These are phyloP conservation scores for Euura lappo DNA, from an alignment of 1,140 invertebrate genomes.

Conservation along the genomic window DNA sequence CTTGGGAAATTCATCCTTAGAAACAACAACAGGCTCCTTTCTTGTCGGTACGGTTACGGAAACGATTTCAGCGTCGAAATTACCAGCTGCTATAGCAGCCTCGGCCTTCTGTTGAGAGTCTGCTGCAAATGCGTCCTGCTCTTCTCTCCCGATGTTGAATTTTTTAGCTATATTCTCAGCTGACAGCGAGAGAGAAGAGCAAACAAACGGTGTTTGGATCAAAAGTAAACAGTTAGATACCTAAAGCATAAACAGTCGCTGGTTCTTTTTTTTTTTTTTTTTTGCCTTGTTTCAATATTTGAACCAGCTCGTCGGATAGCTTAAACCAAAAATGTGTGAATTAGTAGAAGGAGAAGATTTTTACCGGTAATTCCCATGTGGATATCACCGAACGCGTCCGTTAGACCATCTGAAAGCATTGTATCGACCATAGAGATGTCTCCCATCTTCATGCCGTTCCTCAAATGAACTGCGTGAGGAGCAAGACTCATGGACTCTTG, in stretches of 20 bases:
- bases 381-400: conserved; percentile 78
- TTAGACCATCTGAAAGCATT: conserved; percentile 80
- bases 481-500: conserved; percentile 88
- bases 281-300: no score
- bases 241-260: no score
- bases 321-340: no score
- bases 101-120: conserved; percentile 76
- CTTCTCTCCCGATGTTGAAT: conserved; percentile 72
- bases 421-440: conserved; percentile 71
- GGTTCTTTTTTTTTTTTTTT: no score
- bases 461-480: conserved; percentile 73
- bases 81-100: conserved; percentile 67
- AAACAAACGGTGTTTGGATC: neutral
- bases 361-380: conserved; percentile 90
- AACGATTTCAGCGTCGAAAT: conserved; percentile 78
- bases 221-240: no score
- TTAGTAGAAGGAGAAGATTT: neutral
- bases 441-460: conserved; percentile 76
- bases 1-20: conserved; percentile 75
- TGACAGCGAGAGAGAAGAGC: conserved; percentile 38
- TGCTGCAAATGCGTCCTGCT: conserved; percentile 79
- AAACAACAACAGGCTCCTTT: conserved; percentile 61
- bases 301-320: no score
- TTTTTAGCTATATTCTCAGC: conserved; percentile 82
- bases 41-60: conserved; percentile 63